Conservation (phyloP, 1,140 invertebrate genomes). For the Drosophila subpulchrella region DNA sequence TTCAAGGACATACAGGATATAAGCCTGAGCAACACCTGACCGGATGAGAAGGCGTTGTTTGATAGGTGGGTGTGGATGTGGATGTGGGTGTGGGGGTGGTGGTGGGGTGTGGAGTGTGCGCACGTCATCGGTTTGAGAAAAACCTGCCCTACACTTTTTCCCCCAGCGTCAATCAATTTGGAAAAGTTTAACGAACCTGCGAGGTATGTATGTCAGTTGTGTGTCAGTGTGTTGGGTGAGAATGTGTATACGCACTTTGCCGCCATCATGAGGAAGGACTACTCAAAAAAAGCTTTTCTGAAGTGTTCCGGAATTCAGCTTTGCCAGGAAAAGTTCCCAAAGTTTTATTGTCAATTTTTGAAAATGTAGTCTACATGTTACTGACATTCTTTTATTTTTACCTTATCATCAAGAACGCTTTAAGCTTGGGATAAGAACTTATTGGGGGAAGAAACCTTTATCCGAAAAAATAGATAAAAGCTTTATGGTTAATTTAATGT, state of each 20-base stretch:
- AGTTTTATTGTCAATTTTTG: not conserved
- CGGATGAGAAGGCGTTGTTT: constrained; percentile 13
- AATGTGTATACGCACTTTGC: constrained; percentile 57
- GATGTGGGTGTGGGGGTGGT: not conserved
- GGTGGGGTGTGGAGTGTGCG: constrained; percentile 54
- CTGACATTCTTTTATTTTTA: not conserved
- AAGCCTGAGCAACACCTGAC: constrained; percentile 49
- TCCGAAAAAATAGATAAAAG: not conserved
- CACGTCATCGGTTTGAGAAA: constrained; percentile 69
- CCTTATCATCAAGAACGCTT: not conserved
- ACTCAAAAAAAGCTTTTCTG: constrained; percentile 6
- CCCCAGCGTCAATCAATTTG: constrained; percentile 58
- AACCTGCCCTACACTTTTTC: constrained; percentile 32
- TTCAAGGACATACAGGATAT: constrained; percentile 71
- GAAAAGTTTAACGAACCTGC: constrained; percentile 77
- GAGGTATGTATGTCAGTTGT: constrained; percentile 11
- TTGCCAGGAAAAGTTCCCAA: constrained; percentile 4
- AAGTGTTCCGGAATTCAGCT: not conserved
- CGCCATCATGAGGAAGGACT: constrained; percentile 13
- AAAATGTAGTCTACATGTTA: constrained; percentile 7
- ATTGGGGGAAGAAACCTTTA: not conserved
- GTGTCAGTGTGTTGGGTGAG: constrained; percentile 6
- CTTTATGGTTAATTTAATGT: not conserved
- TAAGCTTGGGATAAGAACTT: not conserved
- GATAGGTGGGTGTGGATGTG: no score